Percentiles rank a stretch among this genome's conserved stretches.
Conservation (phyloP, 2,888 invertebrate species). For the Pyrochroa serraticornis region DNA sequence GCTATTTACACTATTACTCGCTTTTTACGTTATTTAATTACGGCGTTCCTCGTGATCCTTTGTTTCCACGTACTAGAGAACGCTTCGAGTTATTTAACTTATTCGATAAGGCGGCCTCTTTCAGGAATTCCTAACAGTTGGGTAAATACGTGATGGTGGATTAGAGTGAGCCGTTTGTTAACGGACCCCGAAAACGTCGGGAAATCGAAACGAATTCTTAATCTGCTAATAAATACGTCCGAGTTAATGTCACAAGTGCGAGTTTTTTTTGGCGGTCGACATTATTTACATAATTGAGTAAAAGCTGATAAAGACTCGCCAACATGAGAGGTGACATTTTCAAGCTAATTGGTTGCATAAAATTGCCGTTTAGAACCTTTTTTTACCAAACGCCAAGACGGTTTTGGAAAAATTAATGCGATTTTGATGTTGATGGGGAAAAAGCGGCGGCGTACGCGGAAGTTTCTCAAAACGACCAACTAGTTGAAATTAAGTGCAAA, state of each 20-base stretch:
- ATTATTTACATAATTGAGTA: constrained; percentile 10
- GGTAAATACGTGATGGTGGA: constrained; percentile 16
- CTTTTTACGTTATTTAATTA: constrained; percentile 52
- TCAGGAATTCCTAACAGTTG: constrained; percentile 22
- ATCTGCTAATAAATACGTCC: background rate
- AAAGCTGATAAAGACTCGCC: background rate
- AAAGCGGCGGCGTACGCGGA: no score
- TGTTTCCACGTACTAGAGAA: constrained; percentile 31
- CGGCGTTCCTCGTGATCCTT: constrained; percentile 44
- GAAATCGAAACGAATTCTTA: no score
- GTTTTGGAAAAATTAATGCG: no score
- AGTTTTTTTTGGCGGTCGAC: background rate
- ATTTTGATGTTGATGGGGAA: no score
- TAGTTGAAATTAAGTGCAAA: no score
- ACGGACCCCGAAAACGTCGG: no score
- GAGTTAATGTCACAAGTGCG: background rate
- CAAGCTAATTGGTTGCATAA: constrained; percentile 3
- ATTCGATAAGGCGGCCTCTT: constrained; percentile 17
- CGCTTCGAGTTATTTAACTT: constrained; percentile 20
- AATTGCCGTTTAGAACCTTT: background rate
- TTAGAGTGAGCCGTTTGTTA: constrained; percentile 1
- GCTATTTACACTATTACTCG: constrained; percentile 55
- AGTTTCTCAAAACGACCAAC: no score
- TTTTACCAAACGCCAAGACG: no score
- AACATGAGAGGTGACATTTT: constrained; percentile 4